Evolutionary conservation across 2,888 invertebrate species (phyloP), one percentile per base, ranked within the genome.

Genomic region (Acanthosepion lycidas): DNA sequence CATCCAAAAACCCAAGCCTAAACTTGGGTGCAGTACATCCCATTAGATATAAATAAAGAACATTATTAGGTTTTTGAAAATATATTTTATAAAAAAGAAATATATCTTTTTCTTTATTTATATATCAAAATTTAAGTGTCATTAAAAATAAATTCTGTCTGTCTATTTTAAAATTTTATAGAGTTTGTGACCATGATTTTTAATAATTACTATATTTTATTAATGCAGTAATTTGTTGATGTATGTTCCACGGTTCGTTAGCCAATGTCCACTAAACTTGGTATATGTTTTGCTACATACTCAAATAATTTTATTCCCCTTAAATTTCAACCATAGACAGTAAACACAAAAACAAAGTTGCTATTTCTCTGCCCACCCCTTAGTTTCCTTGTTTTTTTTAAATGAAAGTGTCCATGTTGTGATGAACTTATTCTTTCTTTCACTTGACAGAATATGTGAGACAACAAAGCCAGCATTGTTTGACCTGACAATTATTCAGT

Each of bases 361-460:
- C 28, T 78, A 33, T 78, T 78, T 78, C 9, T 33, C 23, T 15
- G n/a, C 5, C 15, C 15, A 12, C 12, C 15, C n/a, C 15, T 23
- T 15, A 78, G n/a, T 78, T 78, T 78, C 78, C 78, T 78, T 78
- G n/a, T 78, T 78, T 78, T 78, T 78, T 33, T n/a, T 33, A n/a
- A 64, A 64, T 26, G 64, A 64, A 78, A 78, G 78, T 78, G 78
- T 78, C 78, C 78, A 78, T 78, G 78, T 78, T 33, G 78, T 78
- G 78, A 78, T 78, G 78, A 78, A 78, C 78, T 78, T 78, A 78
- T 78, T 78, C 78, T 78, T 12, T 78, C 78, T 78, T 78, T 78
- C 78, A 78, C 53, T 51, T 51, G 93, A 93, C 93, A 93, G 93
- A 93, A 48, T 93, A 48, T 93, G 93, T 53, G 53, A 93, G 53